Evolutionary conservation across 2,888 invertebrate genomes (phyloP).

Genomic region (Blastobasis lacticolella): DNA sequence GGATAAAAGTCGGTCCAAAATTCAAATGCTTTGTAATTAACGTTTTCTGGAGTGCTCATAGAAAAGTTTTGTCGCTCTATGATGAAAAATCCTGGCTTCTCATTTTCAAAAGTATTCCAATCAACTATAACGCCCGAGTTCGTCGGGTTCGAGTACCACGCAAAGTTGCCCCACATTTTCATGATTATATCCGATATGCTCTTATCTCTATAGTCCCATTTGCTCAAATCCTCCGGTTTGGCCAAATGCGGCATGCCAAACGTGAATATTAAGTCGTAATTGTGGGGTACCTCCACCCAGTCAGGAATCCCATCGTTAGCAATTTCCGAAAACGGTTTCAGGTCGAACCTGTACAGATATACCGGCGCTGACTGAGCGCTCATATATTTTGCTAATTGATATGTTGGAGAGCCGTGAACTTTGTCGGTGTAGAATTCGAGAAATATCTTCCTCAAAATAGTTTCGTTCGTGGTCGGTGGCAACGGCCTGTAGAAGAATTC

Average conservation of each 20-base stretch:
- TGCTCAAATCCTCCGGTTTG: slow-evolving; percentile 70
- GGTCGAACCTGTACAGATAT: slow-evolving; percentile 84
- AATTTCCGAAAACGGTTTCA: slow-evolving; percentile 78
- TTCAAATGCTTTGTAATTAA: slow-evolving; percentile 84
- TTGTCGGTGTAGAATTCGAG: slow-evolving; percentile 84
- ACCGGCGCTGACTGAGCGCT: slow-evolving; percentile 74
- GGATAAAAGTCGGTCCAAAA: slow-evolving; percentile 92
- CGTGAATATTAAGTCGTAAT: slow-evolving; percentile 86
- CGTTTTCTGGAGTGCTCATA: slow-evolving; percentile 78
- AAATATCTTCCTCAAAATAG: slow-evolving; percentile 76
- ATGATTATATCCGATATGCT: slow-evolving; percentile 85
- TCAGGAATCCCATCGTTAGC: slow-evolving; percentile 80
- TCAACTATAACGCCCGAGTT: slow-evolving; percentile 81
- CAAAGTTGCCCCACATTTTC: slow-evolving; percentile 87
- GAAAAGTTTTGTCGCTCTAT: slow-evolving; percentile 83
- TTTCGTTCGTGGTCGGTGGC: slow-evolving; percentile 76
- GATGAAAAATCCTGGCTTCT: slow-evolving; percentile 80
- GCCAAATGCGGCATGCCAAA: slow-evolving; percentile 87
- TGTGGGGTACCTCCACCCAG: slow-evolving; percentile 87
- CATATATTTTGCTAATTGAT: slow-evolving; percentile 78
- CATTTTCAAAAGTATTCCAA: slow-evolving; percentile 82
- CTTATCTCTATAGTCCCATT: slow-evolving; percentile 86
- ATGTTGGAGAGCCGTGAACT: slow-evolving; percentile 81
- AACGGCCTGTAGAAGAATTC: slow-evolving; percentile 84
- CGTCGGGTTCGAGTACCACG: slow-evolving; percentile 81